Percentiles rank a stretch among this genome's conserved stretches.
These are phyloP conservation scores for Temnothorax nylanderi DNA, from an alignment of 1,140 invertebrate species.

Conservation along the genomic window DNA sequence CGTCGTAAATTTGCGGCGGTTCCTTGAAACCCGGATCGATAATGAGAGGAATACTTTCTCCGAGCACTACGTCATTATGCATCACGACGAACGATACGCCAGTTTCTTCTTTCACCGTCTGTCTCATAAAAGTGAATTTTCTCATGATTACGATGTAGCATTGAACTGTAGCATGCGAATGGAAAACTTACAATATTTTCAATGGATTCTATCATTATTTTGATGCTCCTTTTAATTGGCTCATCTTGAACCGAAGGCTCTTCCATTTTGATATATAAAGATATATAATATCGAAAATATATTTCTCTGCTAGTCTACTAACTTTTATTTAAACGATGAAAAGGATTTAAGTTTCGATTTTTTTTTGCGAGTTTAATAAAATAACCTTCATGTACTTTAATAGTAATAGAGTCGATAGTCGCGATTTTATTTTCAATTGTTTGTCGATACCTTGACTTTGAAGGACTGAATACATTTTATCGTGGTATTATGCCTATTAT, in stretches of 20 bases:
- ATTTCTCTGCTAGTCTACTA: background rate
- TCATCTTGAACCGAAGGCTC: background rate
- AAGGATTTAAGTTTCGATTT: background rate
- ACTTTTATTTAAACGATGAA: background rate
- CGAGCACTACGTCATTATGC: constrained; percentile 66
- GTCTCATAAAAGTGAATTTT: background rate
- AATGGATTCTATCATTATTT: constrained; percentile 63
- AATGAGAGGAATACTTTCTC: constrained; percentile 60
- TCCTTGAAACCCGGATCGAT: constrained; percentile 58
- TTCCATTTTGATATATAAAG: constrained; percentile 38
- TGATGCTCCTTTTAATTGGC: background rate
- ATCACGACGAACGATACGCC: constrained; percentile 59
- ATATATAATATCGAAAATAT: background rate
- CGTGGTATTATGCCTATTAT: background rate
- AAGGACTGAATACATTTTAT: background rate
- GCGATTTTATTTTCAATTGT: constrained; percentile 27
- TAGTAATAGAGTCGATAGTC: background rate
- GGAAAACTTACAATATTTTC: constrained; percentile 74
- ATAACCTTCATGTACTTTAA: background rate
- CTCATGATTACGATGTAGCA: background rate
- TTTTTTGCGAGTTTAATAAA: background rate
- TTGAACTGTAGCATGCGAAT: background rate
- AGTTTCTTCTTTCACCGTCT: constrained; percentile 58
- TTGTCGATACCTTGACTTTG: background rate
- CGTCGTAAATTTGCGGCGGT: background rate